A percentile compares a stretch with the other conserved stretches of the same genome.
These are phyloP conservation scores for Larimichthys polyactis DNA, from an alignment of 2,113 vertebrate species.

Conservation along the genomic window DNA sequence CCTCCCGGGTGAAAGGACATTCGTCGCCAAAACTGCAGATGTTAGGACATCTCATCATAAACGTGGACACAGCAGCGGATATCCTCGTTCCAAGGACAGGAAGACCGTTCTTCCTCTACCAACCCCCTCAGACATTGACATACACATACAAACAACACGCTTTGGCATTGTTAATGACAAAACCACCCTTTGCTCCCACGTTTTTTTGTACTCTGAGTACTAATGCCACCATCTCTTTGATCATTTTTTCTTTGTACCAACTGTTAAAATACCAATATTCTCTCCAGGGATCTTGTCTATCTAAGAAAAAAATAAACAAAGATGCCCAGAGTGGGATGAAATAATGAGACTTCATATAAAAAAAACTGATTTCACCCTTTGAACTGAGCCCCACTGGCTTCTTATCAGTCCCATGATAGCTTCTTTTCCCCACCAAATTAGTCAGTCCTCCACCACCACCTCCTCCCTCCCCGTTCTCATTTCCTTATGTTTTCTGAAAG, in stretches of 20 bases:
- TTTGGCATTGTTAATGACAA: constrained; percentile 50
- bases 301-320: constrained; percentile 67
- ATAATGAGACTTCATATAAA: constrained; percentile 61
- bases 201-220: neutral
- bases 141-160: constrained; percentile 46
- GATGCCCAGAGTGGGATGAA: constrained; percentile 35
- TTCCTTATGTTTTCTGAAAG: constrained; percentile 68
- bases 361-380: constrained; percentile 71
- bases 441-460: constrained; percentile 40
- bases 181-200: constrained; percentile 23
- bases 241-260: constrained; percentile 12
- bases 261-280: constrained; percentile 28
- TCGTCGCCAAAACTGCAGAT: constrained; percentile 48
- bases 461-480: constrained; percentile 67
- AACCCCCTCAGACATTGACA: constrained; percentile 58
- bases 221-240: constrained; percentile 41
- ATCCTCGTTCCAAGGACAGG: constrained; percentile 85
- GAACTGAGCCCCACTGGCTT: constrained; percentile 74
- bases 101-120: constrained; percentile 80
- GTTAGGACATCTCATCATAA: constrained; percentile 62
- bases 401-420: constrained; percentile 74
- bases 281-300: constrained; percentile 37
- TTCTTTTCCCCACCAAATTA: constrained; percentile 66
- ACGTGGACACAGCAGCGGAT: constrained; percentile 76
- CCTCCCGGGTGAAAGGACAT: constrained; percentile 41